Evolutionary conservation across 37 sponge, comb jelly and placozoan genomes (phyloP).

Genomic region (Agelas oroides): DNA sequence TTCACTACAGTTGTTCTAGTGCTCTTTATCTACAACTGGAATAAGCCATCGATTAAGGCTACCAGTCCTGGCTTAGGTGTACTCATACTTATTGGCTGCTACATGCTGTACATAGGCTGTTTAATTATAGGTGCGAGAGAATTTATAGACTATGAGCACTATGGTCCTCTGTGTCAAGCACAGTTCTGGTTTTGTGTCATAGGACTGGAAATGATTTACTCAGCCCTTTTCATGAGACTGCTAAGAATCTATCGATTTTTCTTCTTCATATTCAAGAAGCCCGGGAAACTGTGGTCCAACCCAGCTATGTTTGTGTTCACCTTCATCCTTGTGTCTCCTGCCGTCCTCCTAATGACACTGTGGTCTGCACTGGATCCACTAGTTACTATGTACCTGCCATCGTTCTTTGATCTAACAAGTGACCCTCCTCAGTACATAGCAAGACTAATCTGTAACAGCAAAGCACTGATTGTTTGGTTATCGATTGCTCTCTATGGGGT

Average conservation of each 20-base stretch:
- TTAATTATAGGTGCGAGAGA: neutral
- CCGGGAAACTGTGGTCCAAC: slow-evolving; percentile 36
- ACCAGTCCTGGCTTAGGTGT: slow-evolving; percentile 40
- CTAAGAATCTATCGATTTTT: slow-evolving; percentile 34
- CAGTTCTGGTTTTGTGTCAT: slow-evolving; percentile 19
- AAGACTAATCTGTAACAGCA: neutral
- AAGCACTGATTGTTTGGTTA: too few relatives aligned
- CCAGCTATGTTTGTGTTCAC: neutral
- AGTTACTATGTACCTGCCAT: neutral
- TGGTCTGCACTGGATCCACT: slow-evolving; percentile 26
- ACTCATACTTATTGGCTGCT: slow-evolving; percentile 44
- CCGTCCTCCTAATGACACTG: slow-evolving; percentile 3
- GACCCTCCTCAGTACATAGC: slow-evolving; percentile 4
- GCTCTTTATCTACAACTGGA: slow-evolving; percentile 20
- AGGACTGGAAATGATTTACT: slow-evolving; percentile 33
- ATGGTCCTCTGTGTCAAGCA: slow-evolving; percentile 1
- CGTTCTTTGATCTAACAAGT: neutral
- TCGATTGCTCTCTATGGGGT: too few relatives aligned
- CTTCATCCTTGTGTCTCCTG: neutral
- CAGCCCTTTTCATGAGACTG: slow-evolving; percentile 31
- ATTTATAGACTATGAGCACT: neutral
- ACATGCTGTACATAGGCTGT: slow-evolving; percentile 12
- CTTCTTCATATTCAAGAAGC: neutral
- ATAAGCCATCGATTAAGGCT: slow-evolving; percentile 33
- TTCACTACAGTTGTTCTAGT: slow-evolving; percentile 6